Conservation (phyloP, 2,797 vertebrate species). For the Spea hammondii region DNA sequence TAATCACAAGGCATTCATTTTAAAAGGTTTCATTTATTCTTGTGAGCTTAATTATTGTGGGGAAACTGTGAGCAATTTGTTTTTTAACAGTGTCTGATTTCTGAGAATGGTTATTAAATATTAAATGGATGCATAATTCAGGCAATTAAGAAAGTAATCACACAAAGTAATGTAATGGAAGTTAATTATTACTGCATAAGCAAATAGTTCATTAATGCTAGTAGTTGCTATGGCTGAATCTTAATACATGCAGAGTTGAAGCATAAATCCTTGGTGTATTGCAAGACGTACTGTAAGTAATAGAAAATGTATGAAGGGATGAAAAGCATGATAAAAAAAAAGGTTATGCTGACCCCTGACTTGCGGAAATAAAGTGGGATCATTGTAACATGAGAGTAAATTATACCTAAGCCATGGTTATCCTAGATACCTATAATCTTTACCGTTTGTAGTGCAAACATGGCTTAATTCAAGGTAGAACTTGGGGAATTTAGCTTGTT, state of each 20-base stretch:
- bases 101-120: constrained; percentile 99
- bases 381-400: constrained; percentile 69
- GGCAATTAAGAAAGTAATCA: constrained; percentile 99
- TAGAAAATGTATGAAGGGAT: constrained; percentile 74
- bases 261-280: constrained; percentile 92
- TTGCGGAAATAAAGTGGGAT: constrained; percentile 70
- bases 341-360: constrained; percentile 71
- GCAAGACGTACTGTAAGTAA: constrained; percentile 64
- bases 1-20: constrained; percentile 97
- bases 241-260: constrained; percentile 92
- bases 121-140: constrained; percentile 99
- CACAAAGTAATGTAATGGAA: constrained; percentile 99
- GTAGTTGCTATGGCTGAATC: constrained; percentile 97
- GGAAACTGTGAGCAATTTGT: constrained; percentile 98
- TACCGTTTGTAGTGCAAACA: constrained; percentile 57
- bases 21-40: constrained; percentile 98
- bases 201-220: constrained; percentile 99
- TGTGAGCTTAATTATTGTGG: constrained; percentile 99
- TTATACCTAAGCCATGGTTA: constrained; percentile 61
- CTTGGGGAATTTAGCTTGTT: constrained; percentile 60
- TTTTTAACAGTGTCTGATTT: constrained; percentile 99
- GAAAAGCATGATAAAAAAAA: constrained; percentile 68
- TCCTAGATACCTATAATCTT: constrained; percentile 60
- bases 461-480: constrained; percentile 61
- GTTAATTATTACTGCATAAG: constrained; percentile 99